phyloP scores from a whole-genome alignment of 2,888 invertebrate genomes.

The Agrilus mali region DNA sequence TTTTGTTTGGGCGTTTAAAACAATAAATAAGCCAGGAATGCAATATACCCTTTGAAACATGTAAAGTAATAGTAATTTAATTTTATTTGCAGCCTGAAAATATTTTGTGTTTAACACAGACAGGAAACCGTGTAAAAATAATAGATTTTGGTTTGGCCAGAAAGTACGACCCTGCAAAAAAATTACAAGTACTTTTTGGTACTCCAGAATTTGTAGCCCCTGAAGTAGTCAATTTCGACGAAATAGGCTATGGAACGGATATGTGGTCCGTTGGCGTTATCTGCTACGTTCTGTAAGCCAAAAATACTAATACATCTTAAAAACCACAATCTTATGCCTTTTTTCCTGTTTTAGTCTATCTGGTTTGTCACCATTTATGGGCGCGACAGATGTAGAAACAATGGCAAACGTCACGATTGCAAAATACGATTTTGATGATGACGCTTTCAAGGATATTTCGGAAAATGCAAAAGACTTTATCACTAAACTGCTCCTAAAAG shows the following conservation, averaged over 20 bases:
- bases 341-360: constrained; percentile 53
- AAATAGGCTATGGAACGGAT: constrained; percentile 89
- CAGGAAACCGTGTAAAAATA: constrained; percentile 96
- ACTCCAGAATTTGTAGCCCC: constrained; percentile 99
- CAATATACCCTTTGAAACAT: neutral
- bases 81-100: constrained; percentile 79
- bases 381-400: constrained; percentile 92
- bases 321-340: neutral
- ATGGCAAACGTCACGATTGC: constrained; percentile 98
- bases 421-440: constrained; percentile 95
- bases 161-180: constrained; percentile 82
- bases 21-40: too few relatives aligned
- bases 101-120: constrained; percentile 87
- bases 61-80: neutral
- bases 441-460: constrained; percentile 90
- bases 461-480: constrained; percentile 95
- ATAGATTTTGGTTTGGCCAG: constrained; percentile 97
- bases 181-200: constrained; percentile 87
- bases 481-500: constrained; percentile 77
- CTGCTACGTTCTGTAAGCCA: constrained; percentile 92
- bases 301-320: too few relatives aligned
- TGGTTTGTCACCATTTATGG: constrained; percentile 97
- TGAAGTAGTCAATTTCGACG: constrained; percentile 97
- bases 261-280: constrained; percentile 99
- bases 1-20: too few relatives aligned